Percentiles rank a stretch among this genome's conserved stretches.
Evolutionary conservation across 30 jellyfish, hydroid and myxozoan species (phyloP).

Genomic region (Morbakka virulenta): DNA sequence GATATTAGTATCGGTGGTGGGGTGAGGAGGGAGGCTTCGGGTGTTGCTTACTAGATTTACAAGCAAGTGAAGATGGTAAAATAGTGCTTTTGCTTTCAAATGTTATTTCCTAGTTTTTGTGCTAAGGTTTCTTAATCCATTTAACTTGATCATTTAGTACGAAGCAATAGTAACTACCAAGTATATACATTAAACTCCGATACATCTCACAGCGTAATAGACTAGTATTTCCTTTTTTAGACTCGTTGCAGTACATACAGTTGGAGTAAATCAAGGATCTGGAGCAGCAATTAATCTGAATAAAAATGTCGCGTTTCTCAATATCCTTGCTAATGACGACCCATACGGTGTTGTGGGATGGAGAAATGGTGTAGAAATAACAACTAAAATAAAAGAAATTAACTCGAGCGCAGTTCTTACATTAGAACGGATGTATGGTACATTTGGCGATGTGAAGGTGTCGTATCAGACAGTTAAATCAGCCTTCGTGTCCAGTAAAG

Average conservation of each 20-base stretch:
- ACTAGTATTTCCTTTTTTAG: conserved; percentile 23
- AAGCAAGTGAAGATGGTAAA: too few species aligned
- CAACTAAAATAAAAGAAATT: conserved; percentile 66
- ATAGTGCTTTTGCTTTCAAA: too few species aligned
- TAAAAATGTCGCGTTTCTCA: conserved; percentile 43
- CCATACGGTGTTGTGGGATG: conserved; percentile 81
- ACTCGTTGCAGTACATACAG: conserved; percentile 48
- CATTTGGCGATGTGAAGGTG: conserved; percentile 64
- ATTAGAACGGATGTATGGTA: conserved; percentile 62
- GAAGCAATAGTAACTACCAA: too few species aligned
- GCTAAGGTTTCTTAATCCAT: too few species aligned
- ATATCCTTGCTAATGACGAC: conserved; percentile 73
- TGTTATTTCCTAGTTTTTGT: too few species aligned
- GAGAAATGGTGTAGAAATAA: conserved; percentile 62
- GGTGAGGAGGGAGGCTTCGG: too few species aligned
- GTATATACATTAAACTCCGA: too few species aligned
- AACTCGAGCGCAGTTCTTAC: conserved; percentile 77
- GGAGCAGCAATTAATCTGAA: conserved; percentile 79
- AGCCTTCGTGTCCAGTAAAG: conserved; percentile 37
- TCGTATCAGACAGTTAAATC: conserved; percentile 69
- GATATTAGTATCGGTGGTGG: too few species aligned
- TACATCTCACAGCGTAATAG: too few species aligned
- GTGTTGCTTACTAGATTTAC: too few species aligned
- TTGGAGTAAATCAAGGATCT: conserved; percentile 34
- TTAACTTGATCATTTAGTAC: too few species aligned